These are phyloP conservation scores for Platycheirus rosarum DNA, from an alignment of 2,888 invertebrate genomes.

Conservation along the genomic window DNA sequence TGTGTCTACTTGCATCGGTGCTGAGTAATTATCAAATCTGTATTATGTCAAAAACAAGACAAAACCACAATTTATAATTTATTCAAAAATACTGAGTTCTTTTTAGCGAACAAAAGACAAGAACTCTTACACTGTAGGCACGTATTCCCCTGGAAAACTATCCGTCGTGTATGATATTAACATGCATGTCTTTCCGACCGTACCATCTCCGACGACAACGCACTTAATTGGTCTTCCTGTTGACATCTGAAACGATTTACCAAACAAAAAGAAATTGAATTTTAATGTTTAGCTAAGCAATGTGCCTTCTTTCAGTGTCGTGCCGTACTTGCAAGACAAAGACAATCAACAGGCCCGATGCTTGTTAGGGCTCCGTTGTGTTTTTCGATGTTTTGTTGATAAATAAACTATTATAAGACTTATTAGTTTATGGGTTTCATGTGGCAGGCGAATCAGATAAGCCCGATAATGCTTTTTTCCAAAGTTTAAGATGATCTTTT, in stretches of 20 bases:
- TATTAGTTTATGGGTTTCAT: too few relatives aligned
- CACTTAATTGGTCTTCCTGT: conserved; percentile 96
- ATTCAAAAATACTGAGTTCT: background rate
- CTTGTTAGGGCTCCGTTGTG: too few relatives aligned
- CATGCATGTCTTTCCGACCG: conserved; percentile 97
- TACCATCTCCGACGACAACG: conserved; percentile 96
- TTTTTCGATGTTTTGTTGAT: too few relatives aligned
- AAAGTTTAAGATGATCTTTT: too few relatives aligned
- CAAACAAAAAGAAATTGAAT: conserved; percentile 18
- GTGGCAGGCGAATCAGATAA: too few relatives aligned
- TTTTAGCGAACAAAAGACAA: background rate
- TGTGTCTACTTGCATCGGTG: conserved; percentile 99
- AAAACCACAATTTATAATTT: conserved; percentile 26
- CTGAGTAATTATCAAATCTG: conserved; percentile 98
- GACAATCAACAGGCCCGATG: too few relatives aligned
- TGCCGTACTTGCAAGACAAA: too few relatives aligned
- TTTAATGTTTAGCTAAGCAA: conserved; percentile 24
- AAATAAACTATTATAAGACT: too few relatives aligned
- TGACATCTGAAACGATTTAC: conserved; percentile 86
- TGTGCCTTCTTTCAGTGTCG: too few relatives aligned
- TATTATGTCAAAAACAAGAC: conserved; percentile 1
- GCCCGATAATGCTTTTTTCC: too few relatives aligned
- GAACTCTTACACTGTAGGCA: conserved; percentile 93
- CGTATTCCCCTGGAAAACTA: conserved; percentile 97
- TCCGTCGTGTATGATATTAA: conserved; percentile 96